phyloP scores from a whole-genome alignment of 37 sponge, comb jelly and placozoan genomes.

The Spongilla lacustris region DNA sequence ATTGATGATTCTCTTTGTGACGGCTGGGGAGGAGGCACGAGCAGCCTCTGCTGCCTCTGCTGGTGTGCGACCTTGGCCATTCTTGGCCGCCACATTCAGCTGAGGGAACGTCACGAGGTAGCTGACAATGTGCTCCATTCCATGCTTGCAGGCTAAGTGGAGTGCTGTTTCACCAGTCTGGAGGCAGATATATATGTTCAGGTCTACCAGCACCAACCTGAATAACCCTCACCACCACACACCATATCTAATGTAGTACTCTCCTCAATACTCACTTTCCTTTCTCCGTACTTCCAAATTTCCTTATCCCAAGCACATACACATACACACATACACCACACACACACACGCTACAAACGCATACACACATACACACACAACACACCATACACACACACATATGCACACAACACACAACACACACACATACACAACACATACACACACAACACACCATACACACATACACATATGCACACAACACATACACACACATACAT shows the following conservation, averaged over 20 bases:
- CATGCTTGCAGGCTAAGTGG: conserved; percentile 93
- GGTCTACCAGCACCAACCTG: no score
- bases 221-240: no score
- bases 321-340: neutral
- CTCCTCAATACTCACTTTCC: neutral
- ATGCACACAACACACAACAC: neutral
- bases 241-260: no score
- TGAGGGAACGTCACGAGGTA: conserved; percentile 61
- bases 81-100: conserved; percentile 36
- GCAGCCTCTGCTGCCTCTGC: conserved; percentile 26
- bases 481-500: neutral
- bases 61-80: conserved; percentile 42
- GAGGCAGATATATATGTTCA: neutral
- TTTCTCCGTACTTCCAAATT: no score
- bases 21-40: neutral
- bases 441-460: neutral
- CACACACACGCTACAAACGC: neutral
- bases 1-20: neutral
- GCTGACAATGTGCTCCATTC: conserved; percentile 78
- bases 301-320: no score
- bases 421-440: neutral
- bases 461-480: neutral
- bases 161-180: conserved; percentile 91
- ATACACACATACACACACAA: neutral
- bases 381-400: no score